A percentile compares a stretch with the other conserved stretches of the same genome.
Conservation (phyloP, 2,888 invertebrate species). For the Pachydiplax longipennis region DNA sequence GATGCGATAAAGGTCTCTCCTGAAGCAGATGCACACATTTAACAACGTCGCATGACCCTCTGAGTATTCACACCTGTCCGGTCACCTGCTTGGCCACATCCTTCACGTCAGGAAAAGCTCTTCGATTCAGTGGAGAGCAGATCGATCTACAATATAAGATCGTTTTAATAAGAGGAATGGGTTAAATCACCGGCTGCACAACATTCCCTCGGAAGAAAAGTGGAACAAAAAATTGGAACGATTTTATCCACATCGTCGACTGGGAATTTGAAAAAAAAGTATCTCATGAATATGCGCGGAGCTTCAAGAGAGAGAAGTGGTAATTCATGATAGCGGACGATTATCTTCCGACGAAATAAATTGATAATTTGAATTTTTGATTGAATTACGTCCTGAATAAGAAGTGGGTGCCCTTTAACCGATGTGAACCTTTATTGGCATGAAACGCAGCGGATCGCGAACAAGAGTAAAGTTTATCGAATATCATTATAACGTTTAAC, state of each 20-base stretch:
- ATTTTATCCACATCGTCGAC: not conserved
- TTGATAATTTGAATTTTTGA: not conserved
- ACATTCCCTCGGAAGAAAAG: not conserved
- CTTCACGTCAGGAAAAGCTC: not conserved
- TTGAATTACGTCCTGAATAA: not conserved
- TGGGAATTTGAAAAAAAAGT: not conserved
- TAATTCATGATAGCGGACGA: not conserved
- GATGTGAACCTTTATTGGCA: not conserved
- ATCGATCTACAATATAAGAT: not conserved
- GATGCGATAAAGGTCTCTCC: not conserved
- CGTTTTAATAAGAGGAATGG: slow-evolving; percentile 25
- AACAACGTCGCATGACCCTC: slow-evolving; percentile 6
- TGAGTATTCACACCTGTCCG: slow-evolving; percentile 34
- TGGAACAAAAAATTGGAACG: not conserved
- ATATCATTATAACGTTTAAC: not conserved
- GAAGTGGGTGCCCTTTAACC: not conserved
- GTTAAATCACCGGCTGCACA: slow-evolving; percentile 29
- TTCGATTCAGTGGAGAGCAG: not conserved
- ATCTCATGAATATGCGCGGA: not conserved
- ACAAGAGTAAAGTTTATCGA: not conserved
- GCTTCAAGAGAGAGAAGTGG: not conserved
- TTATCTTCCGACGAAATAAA: not conserved
- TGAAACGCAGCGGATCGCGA: not conserved
- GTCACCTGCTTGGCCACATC: slow-evolving; percentile 25
- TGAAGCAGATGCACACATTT: slow-evolving; percentile 20